Conservation (phyloP, 2,113 vertebrate species). For the Poecilia latipinna region DNA sequence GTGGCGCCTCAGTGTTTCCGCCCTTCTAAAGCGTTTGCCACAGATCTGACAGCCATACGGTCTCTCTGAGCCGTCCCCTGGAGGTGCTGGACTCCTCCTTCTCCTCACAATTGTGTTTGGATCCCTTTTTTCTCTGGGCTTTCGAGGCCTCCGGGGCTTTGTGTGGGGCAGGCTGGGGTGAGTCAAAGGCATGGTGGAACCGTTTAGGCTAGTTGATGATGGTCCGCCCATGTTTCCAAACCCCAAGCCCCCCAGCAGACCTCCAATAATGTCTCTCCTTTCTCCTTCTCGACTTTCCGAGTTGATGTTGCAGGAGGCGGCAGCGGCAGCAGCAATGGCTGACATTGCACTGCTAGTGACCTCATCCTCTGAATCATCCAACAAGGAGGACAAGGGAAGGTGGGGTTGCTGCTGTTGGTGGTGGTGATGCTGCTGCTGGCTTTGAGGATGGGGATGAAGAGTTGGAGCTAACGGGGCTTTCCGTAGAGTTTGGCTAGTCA, state of each 20-base stretch:
- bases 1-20: constrained; percentile 76
- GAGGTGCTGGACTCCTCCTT: constrained; percentile 64
- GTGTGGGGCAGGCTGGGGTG: constrained; percentile 74
- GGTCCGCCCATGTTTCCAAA: constrained; percentile 75
- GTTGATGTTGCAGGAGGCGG: constrained; percentile 79
- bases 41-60: constrained; percentile 90
- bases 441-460: constrained; percentile 82
- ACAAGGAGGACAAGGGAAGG: constrained; percentile 81
- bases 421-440: constrained; percentile 74
- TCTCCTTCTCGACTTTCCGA: constrained; percentile 76
- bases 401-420: constrained; percentile 78
- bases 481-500: constrained; percentile 76
- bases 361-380: constrained; percentile 84
- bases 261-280: constrained; percentile 81
- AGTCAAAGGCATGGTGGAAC: constrained; percentile 79
- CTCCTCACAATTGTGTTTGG: constrained; percentile 64
- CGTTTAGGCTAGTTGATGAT: constrained; percentile 73
- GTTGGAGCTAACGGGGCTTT: constrained; percentile 84
- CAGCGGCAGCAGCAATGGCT: constrained; percentile 81
- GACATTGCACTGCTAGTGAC: constrained; percentile 85
- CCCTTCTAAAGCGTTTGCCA: constrained; percentile 79
- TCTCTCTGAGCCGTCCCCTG: constrained; percentile 79
- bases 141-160: constrained; percentile 75
- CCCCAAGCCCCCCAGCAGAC: constrained; percentile 80
- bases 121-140: constrained; percentile 80